Conservation (phyloP, 2,113 vertebrate genomes). For the Cyanoderma ruficeps region DNA sequence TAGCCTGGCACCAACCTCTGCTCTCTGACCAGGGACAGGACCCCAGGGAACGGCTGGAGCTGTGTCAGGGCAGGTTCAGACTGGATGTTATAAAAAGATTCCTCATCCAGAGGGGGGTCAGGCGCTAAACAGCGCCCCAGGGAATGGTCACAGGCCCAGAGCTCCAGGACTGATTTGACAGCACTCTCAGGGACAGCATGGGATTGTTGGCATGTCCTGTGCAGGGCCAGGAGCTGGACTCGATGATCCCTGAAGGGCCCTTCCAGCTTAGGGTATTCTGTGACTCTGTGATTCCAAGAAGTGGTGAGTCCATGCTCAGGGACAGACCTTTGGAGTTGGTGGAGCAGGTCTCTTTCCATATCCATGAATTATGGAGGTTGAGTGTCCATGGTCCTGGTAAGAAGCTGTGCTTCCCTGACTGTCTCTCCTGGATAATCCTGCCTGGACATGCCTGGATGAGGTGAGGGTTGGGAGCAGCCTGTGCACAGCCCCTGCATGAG, state of each 20-base stretch:
- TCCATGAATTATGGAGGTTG: too few species aligned
- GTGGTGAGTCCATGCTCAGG: background rate
- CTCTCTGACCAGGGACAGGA: background rate
- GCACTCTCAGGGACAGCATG: fast-evolving
- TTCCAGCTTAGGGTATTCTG: background rate
- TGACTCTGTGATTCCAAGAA: background rate
- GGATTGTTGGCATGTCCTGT: background rate
- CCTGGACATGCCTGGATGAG: fast-evolving
- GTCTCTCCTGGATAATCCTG: background rate
- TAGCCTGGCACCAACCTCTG: background rate
- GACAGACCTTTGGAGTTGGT: background rate
- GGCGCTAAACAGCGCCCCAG: background rate
- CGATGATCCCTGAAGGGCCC: background rate
- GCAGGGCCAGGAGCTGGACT: background rate
- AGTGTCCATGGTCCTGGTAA: fast-evolving
- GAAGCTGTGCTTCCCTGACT: fast-evolving
- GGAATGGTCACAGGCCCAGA: background rate
- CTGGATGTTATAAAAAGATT: background rate
- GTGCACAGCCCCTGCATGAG: background rate
- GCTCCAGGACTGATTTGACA: background rate
- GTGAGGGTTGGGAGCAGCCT: background rate
- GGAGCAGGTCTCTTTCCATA: background rate
- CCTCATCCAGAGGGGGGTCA: background rate
- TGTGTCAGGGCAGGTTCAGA: background rate
- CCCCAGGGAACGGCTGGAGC: background rate